These are phyloP conservation scores for Rhea americana DNA, from an alignment of 2,113 vertebrate species.

Conservation along the genomic window DNA sequence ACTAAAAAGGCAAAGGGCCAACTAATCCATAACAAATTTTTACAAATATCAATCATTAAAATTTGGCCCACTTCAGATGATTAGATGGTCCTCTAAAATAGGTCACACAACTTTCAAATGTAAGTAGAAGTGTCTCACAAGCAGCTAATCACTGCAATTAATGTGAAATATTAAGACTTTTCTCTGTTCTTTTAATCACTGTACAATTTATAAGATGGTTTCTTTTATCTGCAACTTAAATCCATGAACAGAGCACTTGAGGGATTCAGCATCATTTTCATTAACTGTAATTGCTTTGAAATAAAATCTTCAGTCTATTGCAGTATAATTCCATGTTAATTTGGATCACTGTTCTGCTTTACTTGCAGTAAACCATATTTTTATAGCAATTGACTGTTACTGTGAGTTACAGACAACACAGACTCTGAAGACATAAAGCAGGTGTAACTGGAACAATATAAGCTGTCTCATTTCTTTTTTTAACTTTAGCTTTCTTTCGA, in stretches of 20 bases:
- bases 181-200: conserved; percentile 47
- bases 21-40: not conserved
- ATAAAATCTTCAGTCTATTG: conserved; percentile 36
- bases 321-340: conserved; percentile 36
- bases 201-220: conserved; percentile 5
- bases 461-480: not conserved
- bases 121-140: not conserved
- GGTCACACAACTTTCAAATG: not conserved
- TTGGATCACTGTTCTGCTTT: not conserved
- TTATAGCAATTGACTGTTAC: conserved; percentile 30
- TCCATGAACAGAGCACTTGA: conserved; percentile 29
- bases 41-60: not conserved
- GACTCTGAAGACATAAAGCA: not conserved
- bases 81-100: not conserved
- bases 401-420: not conserved
- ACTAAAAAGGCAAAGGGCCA: not conserved
- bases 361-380: not conserved
- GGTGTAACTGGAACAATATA: not conserved
- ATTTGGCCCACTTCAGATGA: not conserved
- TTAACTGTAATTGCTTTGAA: conserved; percentile 69
- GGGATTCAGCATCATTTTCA: conserved; percentile 44
- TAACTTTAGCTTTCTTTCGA: not conserved
- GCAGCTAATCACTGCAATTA: conserved; percentile 46
- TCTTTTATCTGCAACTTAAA: conserved; percentile 52
- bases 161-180: conserved; percentile 32